Evolutionary conservation across 1,140 invertebrate species (phyloP), one percentile per base, ranked within the genome.

Genomic region (Onthophagus taurus): DNA sequence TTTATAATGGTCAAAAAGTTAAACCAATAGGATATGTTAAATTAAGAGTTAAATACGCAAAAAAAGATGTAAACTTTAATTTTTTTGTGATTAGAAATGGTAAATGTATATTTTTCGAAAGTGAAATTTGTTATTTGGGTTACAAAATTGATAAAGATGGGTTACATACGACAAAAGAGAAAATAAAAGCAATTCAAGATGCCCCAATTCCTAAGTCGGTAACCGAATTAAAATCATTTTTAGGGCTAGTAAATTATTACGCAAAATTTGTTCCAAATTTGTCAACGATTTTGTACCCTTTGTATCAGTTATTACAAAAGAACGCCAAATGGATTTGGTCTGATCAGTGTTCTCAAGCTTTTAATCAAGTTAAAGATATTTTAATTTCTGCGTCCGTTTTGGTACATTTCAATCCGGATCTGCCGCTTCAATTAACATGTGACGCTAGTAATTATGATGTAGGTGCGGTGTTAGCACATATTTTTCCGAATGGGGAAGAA

Each of bases 381-480:
- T 42, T 64, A 33, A 44, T 49, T 12, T 60, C 58, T 21, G 45
- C 50, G 11, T 6, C 33, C 7, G 46, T 54, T n/a, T 44, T 59
- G 18, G 47, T 41, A 6, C 60, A 60, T 33, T 73, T 61, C 49
- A 61, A 73, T 31, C 54, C 60, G 16, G 43, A 53, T 6, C 48
- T 55, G 34, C 47, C 55, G 17, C 38, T 74, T 4, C 49, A 64
- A 9, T 29, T 76, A 18, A 56, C 67, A 11, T 63, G 64, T 12
- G 72, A 77, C 58, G 68, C 69, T 6, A 68, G 63, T 17, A 38
- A 57, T 2, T 64, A 64, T 51, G 72, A 68, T 7, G 50, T 76
- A 3, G 69, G 71, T 0, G 64, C 50, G 72, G 68, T 7, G 50
- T 76, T 2, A 69, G 71, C 0, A 63, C 61, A 2, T 76, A 39